Conservation (phyloP, 92 coral and sea anemone genomes). For the Phenganax stokvisi region DNA sequence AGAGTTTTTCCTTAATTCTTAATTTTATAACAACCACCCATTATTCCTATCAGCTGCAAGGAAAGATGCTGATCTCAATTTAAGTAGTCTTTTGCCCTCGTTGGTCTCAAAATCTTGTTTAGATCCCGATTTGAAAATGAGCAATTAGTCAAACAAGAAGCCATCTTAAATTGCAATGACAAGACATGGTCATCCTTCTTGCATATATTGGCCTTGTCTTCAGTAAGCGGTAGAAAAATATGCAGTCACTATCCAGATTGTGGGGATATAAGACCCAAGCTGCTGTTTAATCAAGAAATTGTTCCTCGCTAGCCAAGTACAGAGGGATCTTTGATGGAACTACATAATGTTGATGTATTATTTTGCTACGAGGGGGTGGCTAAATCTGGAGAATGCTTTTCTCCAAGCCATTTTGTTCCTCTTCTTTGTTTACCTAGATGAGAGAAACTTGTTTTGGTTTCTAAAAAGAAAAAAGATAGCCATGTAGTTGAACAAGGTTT, state of each 20-base stretch:
- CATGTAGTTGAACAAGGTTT: not conserved
- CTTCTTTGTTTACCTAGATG: not conserved
- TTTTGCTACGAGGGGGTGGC: too few relatives aligned
- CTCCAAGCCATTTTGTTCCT: conserved; percentile 12
- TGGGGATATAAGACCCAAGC: not conserved
- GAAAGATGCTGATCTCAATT: not conserved
- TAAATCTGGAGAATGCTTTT: not conserved
- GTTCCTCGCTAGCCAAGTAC: too few relatives aligned
- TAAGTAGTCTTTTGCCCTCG: not conserved
- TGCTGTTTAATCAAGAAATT: not conserved
- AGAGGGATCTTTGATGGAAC: too few relatives aligned
- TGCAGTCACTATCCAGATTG: not conserved
- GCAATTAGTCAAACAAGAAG: not conserved
- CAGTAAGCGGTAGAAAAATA: not conserved
- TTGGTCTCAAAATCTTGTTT: not conserved
- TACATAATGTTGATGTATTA: too few relatives aligned
- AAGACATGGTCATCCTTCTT: not conserved
- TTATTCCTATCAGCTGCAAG: conserved; percentile 9
- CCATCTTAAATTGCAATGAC: not conserved
- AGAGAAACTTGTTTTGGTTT: not conserved
- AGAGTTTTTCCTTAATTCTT: conserved; percentile 42
- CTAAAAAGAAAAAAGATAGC: not conserved
- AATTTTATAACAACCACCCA: conserved; percentile 43
- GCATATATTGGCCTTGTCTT: not conserved
- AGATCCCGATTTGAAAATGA: not conserved